These are phyloP conservation scores for Aelia acuminata DNA, from an alignment of 2,888 invertebrate species.

Conservation along the genomic window DNA sequence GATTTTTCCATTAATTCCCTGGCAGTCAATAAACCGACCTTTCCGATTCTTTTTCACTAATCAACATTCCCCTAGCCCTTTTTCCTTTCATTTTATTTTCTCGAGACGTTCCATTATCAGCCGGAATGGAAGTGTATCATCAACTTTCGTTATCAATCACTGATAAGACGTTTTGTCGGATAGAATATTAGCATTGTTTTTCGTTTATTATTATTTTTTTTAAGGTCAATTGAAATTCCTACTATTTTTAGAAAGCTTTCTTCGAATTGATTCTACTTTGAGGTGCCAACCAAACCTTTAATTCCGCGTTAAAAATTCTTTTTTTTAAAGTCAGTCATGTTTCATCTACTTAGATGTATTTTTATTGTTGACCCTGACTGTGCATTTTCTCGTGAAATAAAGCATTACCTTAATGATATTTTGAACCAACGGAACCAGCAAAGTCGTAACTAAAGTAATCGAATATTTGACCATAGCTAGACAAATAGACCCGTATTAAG, in stretches of 20 bases:
- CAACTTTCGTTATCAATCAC: constrained; percentile 27
- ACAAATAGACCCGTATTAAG: too few species aligned
- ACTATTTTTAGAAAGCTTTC: not conserved
- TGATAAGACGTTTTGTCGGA: not conserved
- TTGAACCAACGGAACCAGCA: too few species aligned
- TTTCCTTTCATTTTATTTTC: constrained; percentile 3
- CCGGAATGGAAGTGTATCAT: constrained; percentile 18
- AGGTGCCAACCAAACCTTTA: too few species aligned
- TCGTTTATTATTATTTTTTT: not conserved
- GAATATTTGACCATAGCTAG: too few species aligned
- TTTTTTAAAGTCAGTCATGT: too few species aligned
- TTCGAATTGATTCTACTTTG: not conserved
- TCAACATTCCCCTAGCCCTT: constrained; percentile 1
- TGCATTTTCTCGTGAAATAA: too few species aligned
- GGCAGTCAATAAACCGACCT: constrained; percentile 37
- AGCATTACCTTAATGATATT: too few species aligned
- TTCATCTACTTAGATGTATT: too few species aligned
- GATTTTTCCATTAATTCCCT: constrained; percentile 48
- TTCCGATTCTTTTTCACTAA: constrained; percentile 41
- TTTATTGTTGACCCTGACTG: too few species aligned
- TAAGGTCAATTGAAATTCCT: not conserved
- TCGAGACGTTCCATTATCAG: constrained; percentile 29
- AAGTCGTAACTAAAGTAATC: too few species aligned
- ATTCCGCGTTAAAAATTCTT: too few species aligned
- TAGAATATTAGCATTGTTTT: not conserved